Evolutionary conservation across 1,140 invertebrate genomes (phyloP).

Genomic region (Gryllus bimaculatus): DNA sequence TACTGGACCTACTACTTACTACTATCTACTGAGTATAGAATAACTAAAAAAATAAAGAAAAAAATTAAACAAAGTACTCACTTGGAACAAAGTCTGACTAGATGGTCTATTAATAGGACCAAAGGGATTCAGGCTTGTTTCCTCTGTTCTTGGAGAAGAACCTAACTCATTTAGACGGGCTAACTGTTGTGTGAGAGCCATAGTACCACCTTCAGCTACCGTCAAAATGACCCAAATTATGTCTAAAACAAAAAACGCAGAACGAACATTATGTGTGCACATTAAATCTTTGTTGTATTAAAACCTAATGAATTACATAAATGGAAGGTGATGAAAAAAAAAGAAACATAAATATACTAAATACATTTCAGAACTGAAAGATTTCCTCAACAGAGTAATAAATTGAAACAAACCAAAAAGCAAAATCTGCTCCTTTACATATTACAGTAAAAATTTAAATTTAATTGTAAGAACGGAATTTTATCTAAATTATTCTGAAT

Average conservation of each 20-base stretch:
- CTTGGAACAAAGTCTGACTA: slow-evolving; percentile 25
- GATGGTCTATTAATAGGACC: slow-evolving; percentile 18
- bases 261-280: not conserved
- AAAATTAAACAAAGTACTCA: slow-evolving; percentile 11
- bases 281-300: not conserved
- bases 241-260: slow-evolving; percentile 38
- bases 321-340: not conserved
- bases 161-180: slow-evolving; percentile 41
- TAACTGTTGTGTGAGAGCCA: slow-evolving; percentile 60
- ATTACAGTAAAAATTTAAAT: too few relatives aligned
- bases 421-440: too few relatives aligned
- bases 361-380: too few relatives aligned
- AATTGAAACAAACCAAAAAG: too few relatives aligned
- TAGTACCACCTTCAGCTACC: slow-evolving; percentile 54
- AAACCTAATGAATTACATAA: not conserved
- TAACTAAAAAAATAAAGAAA: not conserved
- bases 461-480: too few relatives aligned
- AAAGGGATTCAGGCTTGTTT: slow-evolving; percentile 23
- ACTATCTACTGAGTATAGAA: not conserved
- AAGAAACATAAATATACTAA: not conserved
- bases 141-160: slow-evolving; percentile 24
- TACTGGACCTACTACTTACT: not conserved
- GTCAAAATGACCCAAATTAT: slow-evolving; percentile 58
- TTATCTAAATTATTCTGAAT: too few relatives aligned
- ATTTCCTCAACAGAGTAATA: too few relatives aligned